A percentile compares a stretch with the other conserved stretches of the same genome.
Evolutionary conservation across 2,888 invertebrate genomes (phyloP).

Genomic region (Fragum fragum): DNA sequence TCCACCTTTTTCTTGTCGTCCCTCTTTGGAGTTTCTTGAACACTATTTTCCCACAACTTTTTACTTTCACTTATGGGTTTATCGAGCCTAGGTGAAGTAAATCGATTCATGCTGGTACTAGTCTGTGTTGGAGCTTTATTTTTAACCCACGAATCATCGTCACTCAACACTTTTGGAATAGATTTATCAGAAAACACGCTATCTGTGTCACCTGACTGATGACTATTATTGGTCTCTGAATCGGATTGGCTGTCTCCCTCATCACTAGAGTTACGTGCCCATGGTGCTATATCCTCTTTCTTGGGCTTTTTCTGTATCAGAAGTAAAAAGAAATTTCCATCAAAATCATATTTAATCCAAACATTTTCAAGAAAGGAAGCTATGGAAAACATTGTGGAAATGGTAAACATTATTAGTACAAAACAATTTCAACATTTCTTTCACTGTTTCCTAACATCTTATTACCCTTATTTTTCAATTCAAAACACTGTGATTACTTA

Average conservation of each 20-base stretch:
- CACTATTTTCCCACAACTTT: constrained; percentile 58
- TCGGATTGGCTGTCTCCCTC: constrained; percentile 68
- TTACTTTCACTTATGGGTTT: constrained; percentile 40
- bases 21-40: constrained; percentile 56
- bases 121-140: constrained; percentile 29
- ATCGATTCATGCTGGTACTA: constrained; percentile 27
- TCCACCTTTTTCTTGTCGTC: constrained; percentile 54
- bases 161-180: constrained; percentile 57
- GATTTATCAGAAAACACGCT: constrained; percentile 65
- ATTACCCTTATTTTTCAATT: too few relatives aligned
- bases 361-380: too few relatives aligned
- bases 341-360: too few relatives aligned
- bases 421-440: too few relatives aligned
- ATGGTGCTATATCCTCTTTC: constrained; percentile 65
- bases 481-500: too few relatives aligned
- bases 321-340: not conserved
- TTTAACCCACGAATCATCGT: constrained; percentile 63
- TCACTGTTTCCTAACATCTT: too few relatives aligned
- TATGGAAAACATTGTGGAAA: too few relatives aligned
- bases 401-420: too few relatives aligned
- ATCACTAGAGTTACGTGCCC: constrained; percentile 74
- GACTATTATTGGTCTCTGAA: constrained; percentile 69
- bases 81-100: constrained; percentile 25
- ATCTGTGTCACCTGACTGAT: constrained; percentile 66
- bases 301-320: constrained; percentile 48